These are phyloP conservation scores for Allolobophora icterica DNA, from an alignment of 2,888 invertebrate species.

Conservation along the genomic window DNA sequence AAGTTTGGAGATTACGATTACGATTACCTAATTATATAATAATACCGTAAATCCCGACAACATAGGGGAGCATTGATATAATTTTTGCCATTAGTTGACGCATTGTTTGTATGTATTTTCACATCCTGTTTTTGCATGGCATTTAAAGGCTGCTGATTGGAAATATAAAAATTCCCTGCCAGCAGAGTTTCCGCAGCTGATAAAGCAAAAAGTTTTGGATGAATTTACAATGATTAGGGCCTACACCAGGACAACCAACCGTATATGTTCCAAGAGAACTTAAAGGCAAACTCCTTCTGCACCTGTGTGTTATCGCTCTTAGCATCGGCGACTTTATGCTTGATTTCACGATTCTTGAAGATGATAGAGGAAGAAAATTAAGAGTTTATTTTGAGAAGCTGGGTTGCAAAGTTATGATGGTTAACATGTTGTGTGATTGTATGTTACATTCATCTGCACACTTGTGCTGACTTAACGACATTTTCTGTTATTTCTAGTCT, in stretches of 20 bases:
- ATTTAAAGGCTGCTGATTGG: slow-evolving; percentile 17
- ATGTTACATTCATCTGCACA: neutral
- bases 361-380: slow-evolving; percentile 17
- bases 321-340: neutral
- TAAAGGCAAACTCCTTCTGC: neutral
- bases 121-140: slow-evolving; percentile 11
- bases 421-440: neutral
- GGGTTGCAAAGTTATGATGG: slow-evolving; percentile 17
- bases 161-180: neutral
- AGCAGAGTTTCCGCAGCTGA: neutral
- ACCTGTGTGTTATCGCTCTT: neutral
- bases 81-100: too few relatives aligned
- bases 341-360: neutral
- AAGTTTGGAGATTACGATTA: too few relatives aligned
- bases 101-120: too few relatives aligned
- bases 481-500: neutral
- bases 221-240: slow-evolving; percentile 6
- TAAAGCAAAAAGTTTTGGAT: neutral
- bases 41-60: neutral
- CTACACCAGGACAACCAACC: slow-evolving; percentile 11
- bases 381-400: slow-evolving; percentile 11
- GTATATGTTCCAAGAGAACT: slow-evolving; percentile 7
- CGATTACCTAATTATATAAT: too few relatives aligned
- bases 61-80: too few relatives aligned
- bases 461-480: neutral